Evolutionary conservation across 2,888 invertebrate species (phyloP).

Genomic region (Drosophila anomalata): DNA sequence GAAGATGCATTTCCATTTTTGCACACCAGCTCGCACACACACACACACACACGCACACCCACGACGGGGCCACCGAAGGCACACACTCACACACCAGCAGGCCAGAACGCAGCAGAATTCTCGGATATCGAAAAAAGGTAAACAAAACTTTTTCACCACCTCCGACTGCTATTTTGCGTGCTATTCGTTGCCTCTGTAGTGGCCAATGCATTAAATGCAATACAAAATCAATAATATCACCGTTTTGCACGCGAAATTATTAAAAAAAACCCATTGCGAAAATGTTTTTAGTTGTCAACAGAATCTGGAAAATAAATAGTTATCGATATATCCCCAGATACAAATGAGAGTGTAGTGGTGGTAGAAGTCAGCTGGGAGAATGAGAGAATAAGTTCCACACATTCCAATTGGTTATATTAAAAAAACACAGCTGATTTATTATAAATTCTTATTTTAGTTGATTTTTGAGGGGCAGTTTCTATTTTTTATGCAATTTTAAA

Average conservation of each 20-base stretch:
- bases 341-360: background rate
- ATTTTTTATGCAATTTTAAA: background rate
- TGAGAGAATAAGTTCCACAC: background rate
- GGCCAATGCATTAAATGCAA: slow-evolving; percentile 40
- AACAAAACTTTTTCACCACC: slow-evolving; percentile 34
- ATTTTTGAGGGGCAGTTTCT: background rate
- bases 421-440: background rate
- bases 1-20: slow-evolving; percentile 47
- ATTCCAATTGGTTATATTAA: background rate
- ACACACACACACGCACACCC: slow-evolving; percentile 19
- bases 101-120: slow-evolving; percentile 28
- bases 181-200: slow-evolving; percentile 19
- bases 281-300: slow-evolving; percentile 49
- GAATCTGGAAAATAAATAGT: slow-evolving; percentile 5
- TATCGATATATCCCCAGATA: slow-evolving; percentile 1
- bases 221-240: slow-evolving; percentile 51
- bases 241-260: slow-evolving; percentile 42
- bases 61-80: slow-evolving; percentile 4
- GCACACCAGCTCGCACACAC: slow-evolving; percentile 37
- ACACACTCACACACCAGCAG: slow-evolving; percentile 20
- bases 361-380: background rate
- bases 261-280: slow-evolving; percentile 47
- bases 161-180: slow-evolving; percentile 4
- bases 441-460: background rate
- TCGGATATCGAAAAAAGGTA: slow-evolving; percentile 42